Conservation (phyloP, 2,113 vertebrate genomes). For the Lepus timidus region DNA sequence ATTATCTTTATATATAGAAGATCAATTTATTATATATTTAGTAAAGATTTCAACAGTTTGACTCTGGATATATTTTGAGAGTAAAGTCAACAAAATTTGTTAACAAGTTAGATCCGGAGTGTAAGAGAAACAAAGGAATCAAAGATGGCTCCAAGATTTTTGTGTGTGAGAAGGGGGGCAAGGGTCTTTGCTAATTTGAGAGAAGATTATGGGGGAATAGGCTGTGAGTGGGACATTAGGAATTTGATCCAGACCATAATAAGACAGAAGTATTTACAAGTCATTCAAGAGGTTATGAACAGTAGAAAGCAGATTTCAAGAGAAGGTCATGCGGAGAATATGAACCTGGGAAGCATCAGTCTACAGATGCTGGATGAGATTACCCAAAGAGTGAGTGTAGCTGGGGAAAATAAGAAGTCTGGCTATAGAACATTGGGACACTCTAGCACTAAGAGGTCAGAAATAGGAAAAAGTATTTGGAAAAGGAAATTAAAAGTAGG, state of each 20-base stretch:
- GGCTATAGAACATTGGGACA: background rate
- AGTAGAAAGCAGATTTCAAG: background rate
- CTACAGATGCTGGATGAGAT: background rate
- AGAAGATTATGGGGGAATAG: background rate
- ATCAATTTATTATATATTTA: too few relatives aligned
- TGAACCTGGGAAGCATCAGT: background rate
- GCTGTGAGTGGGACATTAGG: background rate
- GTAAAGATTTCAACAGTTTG: too few relatives aligned
- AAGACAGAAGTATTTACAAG: background rate
- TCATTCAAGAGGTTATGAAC: background rate
- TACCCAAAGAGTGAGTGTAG: background rate
- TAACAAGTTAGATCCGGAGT: background rate
- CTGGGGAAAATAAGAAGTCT: background rate
- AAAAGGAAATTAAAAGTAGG: background rate
- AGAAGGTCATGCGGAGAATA: background rate
- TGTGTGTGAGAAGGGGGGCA: background rate
- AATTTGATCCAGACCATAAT: background rate
- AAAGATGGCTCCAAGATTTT: background rate
- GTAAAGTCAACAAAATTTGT: background rate
- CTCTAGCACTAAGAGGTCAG: background rate
- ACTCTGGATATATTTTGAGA: background rate
- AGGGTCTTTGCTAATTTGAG: background rate
- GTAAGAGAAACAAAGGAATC: background rate
- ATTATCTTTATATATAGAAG: too few relatives aligned
- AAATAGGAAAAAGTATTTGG: background rate